Evolutionary conservation across 2,797 vertebrate species (phyloP).

Genomic region (Pantherophis vulpinus): DNA sequence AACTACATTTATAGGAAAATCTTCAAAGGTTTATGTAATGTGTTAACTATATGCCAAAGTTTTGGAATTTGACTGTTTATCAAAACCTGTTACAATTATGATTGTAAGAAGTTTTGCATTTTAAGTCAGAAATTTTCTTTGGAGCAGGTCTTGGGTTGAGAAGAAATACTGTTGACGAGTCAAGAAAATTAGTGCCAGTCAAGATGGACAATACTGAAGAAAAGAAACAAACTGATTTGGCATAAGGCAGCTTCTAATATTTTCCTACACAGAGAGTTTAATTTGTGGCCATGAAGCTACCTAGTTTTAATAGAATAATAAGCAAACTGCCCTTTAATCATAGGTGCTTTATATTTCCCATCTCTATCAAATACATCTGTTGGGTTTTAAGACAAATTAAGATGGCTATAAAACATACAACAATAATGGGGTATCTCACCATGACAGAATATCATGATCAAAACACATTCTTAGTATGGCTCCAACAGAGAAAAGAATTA

Average conservation of each 20-base stretch:
- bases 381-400: conserved; percentile 1
- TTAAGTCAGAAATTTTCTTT: neutral
- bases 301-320: neutral
- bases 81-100: neutral
- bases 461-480: conserved; percentile 48
- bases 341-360: neutral
- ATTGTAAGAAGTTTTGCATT: neutral
- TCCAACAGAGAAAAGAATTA: conserved; percentile 45
- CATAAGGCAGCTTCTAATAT: neutral
- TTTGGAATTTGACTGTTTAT: neutral
- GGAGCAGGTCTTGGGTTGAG: neutral
- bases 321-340: neutral
- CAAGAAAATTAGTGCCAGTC: neutral
- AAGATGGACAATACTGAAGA: neutral
- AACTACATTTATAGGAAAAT: neutral
- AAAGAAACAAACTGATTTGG: neutral
- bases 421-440: neutral
- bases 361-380: conserved; percentile 6
- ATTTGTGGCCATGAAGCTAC: neutral
- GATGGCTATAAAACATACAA: neutral
- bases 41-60: neutral
- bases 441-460: conserved; percentile 1
- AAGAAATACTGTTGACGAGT: neutral
- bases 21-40: neutral
- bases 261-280: neutral